Conservation (phyloP, 2,888 invertebrate genomes). For the Lepidochrysops patricia region DNA sequence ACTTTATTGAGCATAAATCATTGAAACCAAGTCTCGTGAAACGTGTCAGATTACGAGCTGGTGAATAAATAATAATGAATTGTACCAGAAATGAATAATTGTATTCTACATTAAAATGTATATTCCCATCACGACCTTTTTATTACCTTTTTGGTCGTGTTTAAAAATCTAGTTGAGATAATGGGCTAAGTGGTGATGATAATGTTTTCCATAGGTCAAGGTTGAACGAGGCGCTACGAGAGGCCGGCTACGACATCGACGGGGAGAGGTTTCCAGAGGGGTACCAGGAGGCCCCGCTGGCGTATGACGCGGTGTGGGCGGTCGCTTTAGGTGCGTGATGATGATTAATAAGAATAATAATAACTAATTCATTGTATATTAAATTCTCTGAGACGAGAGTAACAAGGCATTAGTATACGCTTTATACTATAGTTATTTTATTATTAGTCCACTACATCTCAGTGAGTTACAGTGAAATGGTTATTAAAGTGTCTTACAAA, state of each 20-base stretch:
- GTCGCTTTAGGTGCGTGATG: conserved; percentile 85
- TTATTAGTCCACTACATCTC: no score
- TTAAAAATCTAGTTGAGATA: no score
- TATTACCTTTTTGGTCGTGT: no score
- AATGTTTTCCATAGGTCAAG: conserved; percentile 71
- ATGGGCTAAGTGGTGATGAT: no score
- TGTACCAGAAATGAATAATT: background rate
- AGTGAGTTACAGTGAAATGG: no score
- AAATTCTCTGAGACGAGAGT: no score
- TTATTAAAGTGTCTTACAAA: no score
- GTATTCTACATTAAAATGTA: background rate
- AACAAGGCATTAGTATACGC: no score
- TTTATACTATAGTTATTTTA: no score
- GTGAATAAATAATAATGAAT: background rate
- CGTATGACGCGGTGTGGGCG: conserved; percentile 99
- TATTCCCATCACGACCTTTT: no score
- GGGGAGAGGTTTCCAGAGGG: conserved; percentile 92
- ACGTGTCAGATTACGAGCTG: background rate
- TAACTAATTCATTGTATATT: no score
- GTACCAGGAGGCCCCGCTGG: conserved; percentile 97
- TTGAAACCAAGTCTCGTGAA: background rate
- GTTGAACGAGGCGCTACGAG: conserved; percentile 86
- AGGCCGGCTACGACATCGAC: conserved; percentile 89
- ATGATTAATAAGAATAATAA: no score
- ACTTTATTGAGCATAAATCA: background rate